These are phyloP conservation scores for Tarsius wallacei DNA, from an alignment of 2,797 vertebrate genomes.

Conservation along the genomic window DNA sequence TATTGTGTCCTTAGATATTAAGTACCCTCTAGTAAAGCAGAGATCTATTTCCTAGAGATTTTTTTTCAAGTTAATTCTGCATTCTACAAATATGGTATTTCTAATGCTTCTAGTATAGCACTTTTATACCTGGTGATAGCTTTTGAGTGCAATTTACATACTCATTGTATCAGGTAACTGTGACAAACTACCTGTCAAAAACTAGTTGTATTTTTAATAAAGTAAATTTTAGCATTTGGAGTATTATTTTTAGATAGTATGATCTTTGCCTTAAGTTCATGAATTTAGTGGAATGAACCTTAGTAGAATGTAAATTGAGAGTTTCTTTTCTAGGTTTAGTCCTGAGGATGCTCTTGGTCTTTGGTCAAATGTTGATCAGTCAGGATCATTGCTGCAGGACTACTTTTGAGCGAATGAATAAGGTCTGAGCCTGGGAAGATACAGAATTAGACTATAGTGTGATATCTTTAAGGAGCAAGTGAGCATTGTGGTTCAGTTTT, in stretches of 20 bases:
- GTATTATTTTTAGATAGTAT: conserved; percentile 27
- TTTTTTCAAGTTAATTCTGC: conserved; percentile 45
- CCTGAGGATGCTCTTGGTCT: not conserved
- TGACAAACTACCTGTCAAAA: conserved; percentile 10
- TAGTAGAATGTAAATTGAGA: not conserved
- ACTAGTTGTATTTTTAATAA: not conserved
- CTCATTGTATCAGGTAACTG: not conserved
- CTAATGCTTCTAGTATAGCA: not conserved
- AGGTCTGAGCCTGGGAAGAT: conserved; percentile 5
- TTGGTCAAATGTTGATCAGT: not conserved
- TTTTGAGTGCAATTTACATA: conserved; percentile 29
- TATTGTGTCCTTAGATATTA: conserved; percentile 21
- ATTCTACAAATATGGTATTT: not conserved
- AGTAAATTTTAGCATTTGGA: conserved; percentile 37
- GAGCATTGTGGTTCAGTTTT: not conserved
- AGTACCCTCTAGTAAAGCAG: not conserved
- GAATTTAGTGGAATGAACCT: not conserved
- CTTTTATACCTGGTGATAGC: not conserved
- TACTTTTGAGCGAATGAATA: not conserved
- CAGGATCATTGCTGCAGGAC: not conserved
- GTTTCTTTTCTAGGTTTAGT: not conserved
- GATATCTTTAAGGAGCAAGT: conserved; percentile 13
- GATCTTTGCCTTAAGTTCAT: not conserved
- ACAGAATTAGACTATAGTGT: not conserved
- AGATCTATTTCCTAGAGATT: not conserved